Conservation (phyloP, 1,140 invertebrate species). For the Drosophila micromelanica region DNA sequence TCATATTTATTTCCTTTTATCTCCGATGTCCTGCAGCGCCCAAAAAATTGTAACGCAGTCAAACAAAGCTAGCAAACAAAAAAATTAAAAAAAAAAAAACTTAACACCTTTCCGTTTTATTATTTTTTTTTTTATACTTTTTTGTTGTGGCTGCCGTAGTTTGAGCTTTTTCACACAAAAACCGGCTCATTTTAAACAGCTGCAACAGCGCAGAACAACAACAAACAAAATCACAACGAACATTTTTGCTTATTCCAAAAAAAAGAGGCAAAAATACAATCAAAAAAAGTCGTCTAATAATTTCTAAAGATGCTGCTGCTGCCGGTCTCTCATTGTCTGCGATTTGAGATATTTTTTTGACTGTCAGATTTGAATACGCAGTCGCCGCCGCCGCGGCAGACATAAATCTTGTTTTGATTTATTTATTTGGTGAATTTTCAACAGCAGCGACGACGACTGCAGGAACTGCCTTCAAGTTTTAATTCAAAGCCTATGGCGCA, state of each 20-base stretch:
- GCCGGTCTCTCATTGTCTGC: constrained; percentile 50
- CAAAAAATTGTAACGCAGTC: constrained; percentile 6
- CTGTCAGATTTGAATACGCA: constrained; percentile 60
- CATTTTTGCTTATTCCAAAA: constrained; percentile 35
- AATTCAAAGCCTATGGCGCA: constrained; percentile 39
- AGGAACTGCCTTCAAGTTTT: constrained; percentile 11
- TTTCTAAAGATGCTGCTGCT: constrained; percentile 51
- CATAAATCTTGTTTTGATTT: constrained; percentile 75
- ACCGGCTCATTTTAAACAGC: constrained; percentile 68
- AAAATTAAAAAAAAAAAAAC: constrained; percentile 1
- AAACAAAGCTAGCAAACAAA: constrained; percentile 4
- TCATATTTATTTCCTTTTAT: background rate
- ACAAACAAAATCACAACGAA: constrained; percentile 30
- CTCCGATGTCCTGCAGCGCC: constrained; percentile 12
- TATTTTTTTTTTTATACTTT: background rate
- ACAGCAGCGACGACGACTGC: constrained; percentile 11
- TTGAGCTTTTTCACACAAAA: constrained; percentile 32
- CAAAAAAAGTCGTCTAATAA: constrained; percentile 57
- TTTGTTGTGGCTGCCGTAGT: background rate
- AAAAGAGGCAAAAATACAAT: constrained; percentile 14
- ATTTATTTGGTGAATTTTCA: constrained; percentile 39
- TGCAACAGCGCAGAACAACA: constrained; percentile 44
- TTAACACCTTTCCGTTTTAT: constrained; percentile 9
- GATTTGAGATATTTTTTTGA: constrained; percentile 40
- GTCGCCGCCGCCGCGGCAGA: constrained; percentile 23